These are phyloP conservation scores for Monopis laevigella DNA, from an alignment of 2,888 invertebrate genomes.

Conservation along the genomic window DNA sequence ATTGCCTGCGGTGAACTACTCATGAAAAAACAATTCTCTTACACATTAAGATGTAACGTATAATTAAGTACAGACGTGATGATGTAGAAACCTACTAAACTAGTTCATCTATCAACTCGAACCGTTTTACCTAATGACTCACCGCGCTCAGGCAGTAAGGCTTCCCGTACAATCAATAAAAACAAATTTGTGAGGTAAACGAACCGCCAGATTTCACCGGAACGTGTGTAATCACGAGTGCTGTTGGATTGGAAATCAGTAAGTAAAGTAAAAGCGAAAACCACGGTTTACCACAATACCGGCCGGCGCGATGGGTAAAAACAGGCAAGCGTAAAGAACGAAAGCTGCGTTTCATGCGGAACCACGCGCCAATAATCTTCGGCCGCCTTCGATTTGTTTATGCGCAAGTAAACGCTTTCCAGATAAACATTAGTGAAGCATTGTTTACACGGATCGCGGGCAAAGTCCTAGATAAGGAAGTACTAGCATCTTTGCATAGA, in stretches of 20 bases:
- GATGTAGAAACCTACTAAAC: too few relatives aligned
- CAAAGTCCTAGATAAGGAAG: too few relatives aligned
- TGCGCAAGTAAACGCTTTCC: slow-evolving; percentile 3
- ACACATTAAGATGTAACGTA: too few relatives aligned
- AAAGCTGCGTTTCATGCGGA: slow-evolving; percentile 51
- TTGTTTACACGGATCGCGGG: slow-evolving; percentile 4
- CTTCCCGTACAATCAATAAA: background rate
- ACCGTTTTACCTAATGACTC: slow-evolving; percentile 8
- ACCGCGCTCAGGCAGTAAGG: background rate
- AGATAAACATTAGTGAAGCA: slow-evolving; percentile 3
- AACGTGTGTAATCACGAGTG: slow-evolving; percentile 23
- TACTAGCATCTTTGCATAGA: too few relatives aligned
- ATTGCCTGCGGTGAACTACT: too few relatives aligned
- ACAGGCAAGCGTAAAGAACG: slow-evolving; percentile 36
- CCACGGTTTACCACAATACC: slow-evolving; percentile 8
- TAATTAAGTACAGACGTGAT: too few relatives aligned
- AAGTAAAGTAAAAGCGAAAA: too few relatives aligned
- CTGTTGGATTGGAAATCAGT: too few relatives aligned
- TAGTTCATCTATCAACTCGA: background rate
- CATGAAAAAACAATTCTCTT: too few relatives aligned
- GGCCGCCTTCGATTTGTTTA: background rate
- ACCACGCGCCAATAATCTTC: slow-evolving; percentile 18
- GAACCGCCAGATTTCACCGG: slow-evolving; percentile 11
- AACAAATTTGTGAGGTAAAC: slow-evolving; percentile 5
- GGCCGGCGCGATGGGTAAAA: slow-evolving; percentile 19